phyloP scores from a whole-genome alignment of 2,113 vertebrate species.

The Ammodytes marinus region DNA sequence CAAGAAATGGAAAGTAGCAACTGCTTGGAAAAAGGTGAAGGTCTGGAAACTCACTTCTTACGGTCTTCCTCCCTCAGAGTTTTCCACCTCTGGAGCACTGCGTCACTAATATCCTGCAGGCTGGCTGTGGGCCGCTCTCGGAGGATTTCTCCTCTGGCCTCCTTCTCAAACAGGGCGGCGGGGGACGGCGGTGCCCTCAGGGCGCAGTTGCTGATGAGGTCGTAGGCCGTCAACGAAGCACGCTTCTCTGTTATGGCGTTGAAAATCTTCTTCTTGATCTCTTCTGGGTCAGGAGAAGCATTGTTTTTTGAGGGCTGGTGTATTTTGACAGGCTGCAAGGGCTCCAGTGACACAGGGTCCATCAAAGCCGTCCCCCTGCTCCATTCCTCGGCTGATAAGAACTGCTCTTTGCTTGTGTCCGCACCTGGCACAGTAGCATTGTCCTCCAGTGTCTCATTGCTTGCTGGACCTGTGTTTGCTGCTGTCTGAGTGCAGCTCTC shows the following conservation, averaged over 20 bases:
- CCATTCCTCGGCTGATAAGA: slow-evolving; percentile 88
- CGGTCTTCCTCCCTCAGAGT: slow-evolving; percentile 89
- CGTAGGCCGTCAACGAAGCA: slow-evolving; percentile 89
- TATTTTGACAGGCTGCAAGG: slow-evolving; percentile 89
- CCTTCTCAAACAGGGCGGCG: slow-evolving; percentile 88
- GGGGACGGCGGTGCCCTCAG: slow-evolving; percentile 90
- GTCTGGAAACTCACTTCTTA: slow-evolving; percentile 92
- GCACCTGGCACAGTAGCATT: slow-evolving; percentile 31
- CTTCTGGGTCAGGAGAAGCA: slow-evolving; percentile 18
- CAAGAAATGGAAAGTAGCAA: slow-evolving; percentile 81
- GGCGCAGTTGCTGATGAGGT: slow-evolving; percentile 90
- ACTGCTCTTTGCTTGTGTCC: slow-evolving; percentile 57
- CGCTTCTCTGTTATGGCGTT: slow-evolving; percentile 89
- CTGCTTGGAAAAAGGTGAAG: slow-evolving; percentile 77
- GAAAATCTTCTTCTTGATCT: slow-evolving; percentile 71
- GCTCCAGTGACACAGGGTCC: slow-evolving; percentile 76
- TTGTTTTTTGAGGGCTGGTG: slow-evolving; percentile 69
- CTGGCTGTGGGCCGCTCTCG: slow-evolving; percentile 86
- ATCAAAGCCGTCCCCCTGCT: slow-evolving; percentile 87
- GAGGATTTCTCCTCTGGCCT: slow-evolving; percentile 85
- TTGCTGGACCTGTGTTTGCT: not conserved
- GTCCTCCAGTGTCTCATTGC: not conserved
- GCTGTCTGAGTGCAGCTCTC: slow-evolving; percentile 33
- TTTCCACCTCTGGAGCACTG: slow-evolving; percentile 90
- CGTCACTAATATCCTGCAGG: slow-evolving; percentile 85